Percentiles rank a stretch among this genome's conserved stretches.
Evolutionary conservation across 1,140 invertebrate genomes (phyloP).

Genomic region (Leptinotarsa texana): DNA sequence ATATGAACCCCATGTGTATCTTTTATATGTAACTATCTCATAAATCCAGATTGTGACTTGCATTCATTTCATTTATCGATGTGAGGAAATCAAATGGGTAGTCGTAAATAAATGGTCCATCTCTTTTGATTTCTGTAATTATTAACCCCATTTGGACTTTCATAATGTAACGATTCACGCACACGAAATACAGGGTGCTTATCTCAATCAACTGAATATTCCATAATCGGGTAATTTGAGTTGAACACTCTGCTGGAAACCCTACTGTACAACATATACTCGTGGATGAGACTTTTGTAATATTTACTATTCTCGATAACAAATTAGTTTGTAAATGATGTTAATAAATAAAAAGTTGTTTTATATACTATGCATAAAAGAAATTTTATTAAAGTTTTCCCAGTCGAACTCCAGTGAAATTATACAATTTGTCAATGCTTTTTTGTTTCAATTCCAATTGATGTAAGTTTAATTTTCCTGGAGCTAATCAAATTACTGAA

Average conservation of each 20-base stretch:
- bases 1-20: too few species aligned
- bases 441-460: not conserved
- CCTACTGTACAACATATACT: slow-evolving; percentile 37
- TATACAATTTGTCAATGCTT: not conserved
- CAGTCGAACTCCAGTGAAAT: slow-evolving; percentile 18
- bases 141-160: not conserved
- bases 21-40: too few species aligned
- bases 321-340: slow-evolving; percentile 54
- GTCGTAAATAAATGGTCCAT: too few species aligned
- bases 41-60: too few species aligned
- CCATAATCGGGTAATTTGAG: not conserved
- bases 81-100: too few species aligned
- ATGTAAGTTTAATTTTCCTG: slow-evolving; percentile 19
- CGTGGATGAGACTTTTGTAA: slow-evolving; percentile 45
- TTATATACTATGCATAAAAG: slow-evolving; percentile 54
- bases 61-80: too few species aligned
- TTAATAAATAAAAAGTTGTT: slow-evolving; percentile 57
- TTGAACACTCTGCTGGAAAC: slow-evolving; percentile 34
- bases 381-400: slow-evolving; percentile 51
- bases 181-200: slow-evolving; percentile 51
- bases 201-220: not conserved
- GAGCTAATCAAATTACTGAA: slow-evolving; percentile 46
- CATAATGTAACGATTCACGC: slow-evolving; percentile 48
- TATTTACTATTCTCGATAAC: slow-evolving; percentile 45
- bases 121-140: not conserved